Conservation (phyloP, 2,113 vertebrate genomes). For the Rhodinocichla rosea region DNA sequence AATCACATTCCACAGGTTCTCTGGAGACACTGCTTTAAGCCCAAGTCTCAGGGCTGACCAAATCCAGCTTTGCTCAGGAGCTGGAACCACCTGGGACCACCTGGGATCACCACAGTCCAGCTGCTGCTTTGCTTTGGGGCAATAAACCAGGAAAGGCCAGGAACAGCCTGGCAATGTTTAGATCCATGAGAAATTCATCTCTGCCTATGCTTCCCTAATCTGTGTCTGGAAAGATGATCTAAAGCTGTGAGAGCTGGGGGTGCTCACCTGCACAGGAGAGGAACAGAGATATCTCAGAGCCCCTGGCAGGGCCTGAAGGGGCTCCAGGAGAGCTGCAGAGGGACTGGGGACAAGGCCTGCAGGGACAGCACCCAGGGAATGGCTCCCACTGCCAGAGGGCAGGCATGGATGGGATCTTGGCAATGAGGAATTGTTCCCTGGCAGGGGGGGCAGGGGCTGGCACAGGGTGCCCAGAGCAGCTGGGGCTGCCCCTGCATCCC, state of each 20-base stretch:
- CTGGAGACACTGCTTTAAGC: no score
- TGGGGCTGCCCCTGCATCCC: background rate
- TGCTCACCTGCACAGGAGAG: rapidly evolving
- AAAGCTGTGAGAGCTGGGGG: background rate
- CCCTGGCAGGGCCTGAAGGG: rapidly evolving
- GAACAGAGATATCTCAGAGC: background rate
- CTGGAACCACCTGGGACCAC: background rate
- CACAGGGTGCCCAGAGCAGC: no score
- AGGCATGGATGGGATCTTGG: rapidly evolving
- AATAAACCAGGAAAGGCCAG: background rate
- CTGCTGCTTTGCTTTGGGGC: background rate
- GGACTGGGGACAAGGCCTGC: rapidly evolving
- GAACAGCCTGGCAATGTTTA: rapidly evolving
- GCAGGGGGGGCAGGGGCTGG: no score
- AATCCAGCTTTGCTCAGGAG: background rate
- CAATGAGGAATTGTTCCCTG: background rate
- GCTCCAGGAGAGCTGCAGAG: background rate
- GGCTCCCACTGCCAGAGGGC: background rate
- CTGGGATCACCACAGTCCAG: background rate
- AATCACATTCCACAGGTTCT: background rate
- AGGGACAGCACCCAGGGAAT: background rate
- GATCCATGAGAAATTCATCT: background rate
- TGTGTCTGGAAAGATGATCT: background rate
- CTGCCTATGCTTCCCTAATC: background rate
- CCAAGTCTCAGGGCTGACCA: no score